Evolutionary conservation across 2,888 invertebrate genomes (phyloP), one percentile per base, ranked within the genome.

Genomic region (Oligia fasciuncula): DNA sequence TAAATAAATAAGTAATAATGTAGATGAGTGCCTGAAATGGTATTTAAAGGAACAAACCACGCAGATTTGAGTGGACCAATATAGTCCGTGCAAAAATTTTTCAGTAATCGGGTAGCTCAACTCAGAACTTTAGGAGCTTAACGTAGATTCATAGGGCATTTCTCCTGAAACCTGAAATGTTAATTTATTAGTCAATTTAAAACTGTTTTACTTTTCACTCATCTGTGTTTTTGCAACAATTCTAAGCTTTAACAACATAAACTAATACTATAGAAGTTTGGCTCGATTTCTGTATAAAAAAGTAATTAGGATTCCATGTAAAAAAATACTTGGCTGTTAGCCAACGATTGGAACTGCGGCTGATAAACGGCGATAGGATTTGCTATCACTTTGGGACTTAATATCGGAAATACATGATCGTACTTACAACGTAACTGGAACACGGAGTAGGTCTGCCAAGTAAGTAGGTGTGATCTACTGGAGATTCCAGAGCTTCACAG

Each of bases 391-490:
- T 51, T 69, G 73, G 70, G 57, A 69, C 81, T 73, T 80, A 71
- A 73, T 73, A 81, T 77, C 68, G 51, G 72, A 84, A 77, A 87
- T 87, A 76, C 54, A 51, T 49, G 67, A 73, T 66, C 35, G 60
- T n/a, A 13, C 40, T 29, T 57, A 70, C 51, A 66, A 83, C 73
- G 75, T 83, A 72, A 60, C 69, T 13, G 17, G 62, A 73, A 78
- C 73, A 66, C 23, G 11, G 17, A 62, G 9, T 14, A 51, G 14
- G 23, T 19, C 40, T 67, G 14, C 6, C 66, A 67, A 43, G 29
- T 84, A 46, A 81, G 60, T 60, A 70, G 60, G 60, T 70, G 43
- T 70, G 69, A 83, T 78, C 84, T 51, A 40, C 60, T 40, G 40
- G 23, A 60, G 8, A 84, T 79, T 79, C 11, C 35, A 51, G 17